These are phyloP conservation scores for Silurus asotus DNA, from an alignment of 2,113 vertebrate genomes.

Conservation along the genomic window DNA sequence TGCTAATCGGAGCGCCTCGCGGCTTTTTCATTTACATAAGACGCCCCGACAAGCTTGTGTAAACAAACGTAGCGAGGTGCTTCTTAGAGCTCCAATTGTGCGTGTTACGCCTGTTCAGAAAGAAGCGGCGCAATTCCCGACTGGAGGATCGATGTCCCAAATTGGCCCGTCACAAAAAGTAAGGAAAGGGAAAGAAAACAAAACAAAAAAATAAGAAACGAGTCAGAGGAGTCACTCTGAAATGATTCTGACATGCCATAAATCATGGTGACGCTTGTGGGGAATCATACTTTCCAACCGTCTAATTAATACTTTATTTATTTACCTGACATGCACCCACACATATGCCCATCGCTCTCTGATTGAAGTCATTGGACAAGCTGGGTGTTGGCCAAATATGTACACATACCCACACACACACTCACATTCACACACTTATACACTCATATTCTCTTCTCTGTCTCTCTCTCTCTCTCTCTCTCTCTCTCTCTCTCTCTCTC, in stretches of 20 bases:
- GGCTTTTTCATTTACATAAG: slow-evolving; percentile 70
- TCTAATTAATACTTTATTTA: slow-evolving; percentile 78
- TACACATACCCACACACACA: slow-evolving; percentile 1
- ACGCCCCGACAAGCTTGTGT: slow-evolving; percentile 73
- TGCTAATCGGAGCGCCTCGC: slow-evolving; percentile 68
- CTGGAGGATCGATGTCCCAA: slow-evolving; percentile 63
- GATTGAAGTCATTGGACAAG: slow-evolving; percentile 42
- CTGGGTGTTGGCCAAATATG: slow-evolving; percentile 26
- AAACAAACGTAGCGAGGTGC: slow-evolving; percentile 53
- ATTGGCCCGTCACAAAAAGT: slow-evolving; percentile 55
- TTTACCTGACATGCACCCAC: slow-evolving; percentile 63
- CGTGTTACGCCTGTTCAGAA: slow-evolving; percentile 61
- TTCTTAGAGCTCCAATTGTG: slow-evolving; percentile 57
- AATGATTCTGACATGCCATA: slow-evolving; percentile 72
- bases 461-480: slow-evolving; percentile 13
- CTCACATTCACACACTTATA: too few relatives aligned
- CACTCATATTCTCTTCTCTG: background rate
- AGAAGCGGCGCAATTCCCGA: slow-evolving; percentile 61
- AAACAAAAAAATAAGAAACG: background rate
- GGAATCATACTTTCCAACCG: slow-evolving; percentile 72
- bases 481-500: background rate
- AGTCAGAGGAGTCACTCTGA: slow-evolving; percentile 67
- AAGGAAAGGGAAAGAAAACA: too few relatives aligned
- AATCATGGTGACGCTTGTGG: slow-evolving; percentile 68
- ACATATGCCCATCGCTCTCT: slow-evolving; percentile 12